A percentile compares a stretch with the other conserved stretches of the same genome.
Conservation (phyloP, 2,888 invertebrate genomes). For the Icerya purchasi region DNA sequence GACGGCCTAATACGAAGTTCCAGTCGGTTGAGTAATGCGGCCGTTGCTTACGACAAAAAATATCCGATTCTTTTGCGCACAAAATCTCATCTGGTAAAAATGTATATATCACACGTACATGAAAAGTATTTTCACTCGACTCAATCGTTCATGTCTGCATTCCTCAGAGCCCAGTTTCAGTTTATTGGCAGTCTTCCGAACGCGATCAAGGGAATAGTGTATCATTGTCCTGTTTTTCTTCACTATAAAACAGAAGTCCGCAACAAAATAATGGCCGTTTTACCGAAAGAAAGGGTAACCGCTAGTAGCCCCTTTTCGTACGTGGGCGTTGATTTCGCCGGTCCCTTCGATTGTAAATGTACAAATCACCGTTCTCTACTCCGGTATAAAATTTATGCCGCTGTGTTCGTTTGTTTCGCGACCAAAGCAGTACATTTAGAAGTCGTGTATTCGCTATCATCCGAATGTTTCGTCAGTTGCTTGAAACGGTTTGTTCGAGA, state of each 20-base stretch:
- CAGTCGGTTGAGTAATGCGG: background rate
- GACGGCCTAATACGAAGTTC: too few species aligned
- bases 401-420: too few species aligned
- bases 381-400: background rate
- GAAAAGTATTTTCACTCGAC: background rate
- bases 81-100: background rate
- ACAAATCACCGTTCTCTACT: background rate
- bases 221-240: background rate
- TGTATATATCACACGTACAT: constrained; percentile 1
- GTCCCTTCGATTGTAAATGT: too few species aligned
- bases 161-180: background rate
- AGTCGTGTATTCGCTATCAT: background rate
- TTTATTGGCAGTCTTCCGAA: background rate
- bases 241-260: background rate
- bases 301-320: background rate
- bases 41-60: background rate
- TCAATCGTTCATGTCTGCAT: background rate
- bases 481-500: constrained; percentile 19
- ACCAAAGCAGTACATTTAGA: constrained; percentile 1
- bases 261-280: constrained; percentile 1
- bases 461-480: background rate
- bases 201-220: background rate
- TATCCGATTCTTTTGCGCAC: background rate
- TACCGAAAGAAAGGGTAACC: background rate
- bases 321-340: too few species aligned